phyloP scores from a whole-genome alignment of 2,797 vertebrate genomes.

The Lepus townsendii region DNA sequence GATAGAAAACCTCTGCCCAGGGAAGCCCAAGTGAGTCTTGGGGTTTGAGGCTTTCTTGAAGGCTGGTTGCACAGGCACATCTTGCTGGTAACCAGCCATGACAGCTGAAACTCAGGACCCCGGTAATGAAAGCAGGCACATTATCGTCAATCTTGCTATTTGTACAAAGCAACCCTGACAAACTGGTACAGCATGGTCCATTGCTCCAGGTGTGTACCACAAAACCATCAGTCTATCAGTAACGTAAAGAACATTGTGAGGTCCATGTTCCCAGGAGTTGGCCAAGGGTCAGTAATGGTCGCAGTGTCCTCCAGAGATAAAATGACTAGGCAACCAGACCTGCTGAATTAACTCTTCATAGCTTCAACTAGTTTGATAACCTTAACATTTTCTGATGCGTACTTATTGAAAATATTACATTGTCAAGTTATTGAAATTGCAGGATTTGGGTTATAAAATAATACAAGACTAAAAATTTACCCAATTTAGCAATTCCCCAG shows the following conservation, averaged over 20 bases:
- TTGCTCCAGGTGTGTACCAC: constrained; percentile 44
- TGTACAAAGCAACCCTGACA: constrained; percentile 48
- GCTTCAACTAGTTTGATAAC: not conserved
- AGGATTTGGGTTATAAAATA: not conserved
- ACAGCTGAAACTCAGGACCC: not conserved
- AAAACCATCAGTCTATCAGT: constrained; percentile 49
- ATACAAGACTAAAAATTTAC: too few relatives aligned
- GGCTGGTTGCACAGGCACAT: not conserved
- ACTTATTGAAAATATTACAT: not conserved
- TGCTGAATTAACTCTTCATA: not conserved
- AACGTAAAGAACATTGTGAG: constrained; percentile 62
- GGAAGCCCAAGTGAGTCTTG: not conserved
- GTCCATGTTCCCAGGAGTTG: constrained; percentile 56
- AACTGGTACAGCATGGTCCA: constrained; percentile 42
- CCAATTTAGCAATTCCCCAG: not conserved
- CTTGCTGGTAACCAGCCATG: constrained; percentile 21
- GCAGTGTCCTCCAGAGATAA: not conserved
- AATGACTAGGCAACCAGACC: not conserved
- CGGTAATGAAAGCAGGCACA: constrained; percentile 25
- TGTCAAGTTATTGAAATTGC: not conserved
- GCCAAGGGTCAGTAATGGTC: constrained; percentile 2
- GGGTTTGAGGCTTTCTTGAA: constrained; percentile 2
- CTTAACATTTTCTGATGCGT: not conserved
- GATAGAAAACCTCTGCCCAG: not conserved
- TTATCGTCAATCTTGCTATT: constrained; percentile 23